Evolutionary conservation across 1,140 invertebrate species (phyloP), one percentile per base, ranked within the genome.

Genomic region (Drosophila grimshawi): DNA sequence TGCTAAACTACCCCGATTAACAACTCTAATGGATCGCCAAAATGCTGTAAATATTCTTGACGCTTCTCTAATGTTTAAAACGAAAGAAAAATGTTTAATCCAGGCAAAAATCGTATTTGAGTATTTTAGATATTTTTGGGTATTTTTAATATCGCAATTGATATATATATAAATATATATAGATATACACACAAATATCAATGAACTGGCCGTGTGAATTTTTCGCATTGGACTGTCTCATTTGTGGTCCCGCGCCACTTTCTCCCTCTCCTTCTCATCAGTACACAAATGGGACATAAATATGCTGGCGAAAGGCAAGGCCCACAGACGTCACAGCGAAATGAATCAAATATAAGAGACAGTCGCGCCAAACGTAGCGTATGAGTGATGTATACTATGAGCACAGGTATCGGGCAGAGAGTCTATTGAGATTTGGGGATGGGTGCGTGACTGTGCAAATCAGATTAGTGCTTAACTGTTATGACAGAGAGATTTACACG

Each of bases 1-100:
- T 62, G 52, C 65, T 67, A 80, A 76, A 60, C 61, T 69, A 76
- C 65, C 81, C 78, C 72, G 79, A 88, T 88, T 86, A 86, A 86
- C 82, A 78, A 61, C 82, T 73, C 85, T 48, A 82, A 89, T 83
- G 83, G 83, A 83, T 78, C 66, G 74, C 69, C 64, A 78, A 61
- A 73, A 57, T 65, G 83, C 83, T 86, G 83, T 86, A 86, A 86
- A 81, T 60, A 60, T 55, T 76, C 71, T 74, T 66, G 65, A 71
- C 45, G 83, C 83, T 86, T 86, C 68, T 76, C 66, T 86, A 88
- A 88, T 80, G 52, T 57, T 56, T 79, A 79, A 63, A 55, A 29
- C 41, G 19, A 19, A 19, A 1, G 19, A 19, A 19, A 19, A 19
- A 19, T 19, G 57, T 64, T 61, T 77, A 82, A 82, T 32, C 29